A percentile compares a stretch with the other conserved stretches of the same genome.
Conservation (phyloP, 2,888 invertebrate genomes). For the Napeogenes inachia region DNA sequence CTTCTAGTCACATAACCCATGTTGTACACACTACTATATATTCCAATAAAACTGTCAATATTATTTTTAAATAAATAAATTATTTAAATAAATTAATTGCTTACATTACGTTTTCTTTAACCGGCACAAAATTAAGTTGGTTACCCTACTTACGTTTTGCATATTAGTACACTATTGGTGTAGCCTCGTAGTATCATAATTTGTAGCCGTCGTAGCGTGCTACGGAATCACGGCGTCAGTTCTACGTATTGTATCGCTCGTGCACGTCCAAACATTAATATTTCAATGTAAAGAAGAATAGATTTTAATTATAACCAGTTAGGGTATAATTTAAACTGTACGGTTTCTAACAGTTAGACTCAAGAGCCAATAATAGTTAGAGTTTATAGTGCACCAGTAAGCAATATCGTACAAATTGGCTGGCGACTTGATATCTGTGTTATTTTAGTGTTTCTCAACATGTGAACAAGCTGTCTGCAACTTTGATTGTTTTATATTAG, state of each 20-base stretch:
- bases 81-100: too few species aligned
- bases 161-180: not conserved
- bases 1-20: too few species aligned
- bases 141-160: not conserved
- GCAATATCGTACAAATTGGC: constrained; percentile 19
- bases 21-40: too few species aligned
- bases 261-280: not conserved
- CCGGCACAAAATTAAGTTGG: too few species aligned
- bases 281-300: not conserved
- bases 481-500: too few species aligned
- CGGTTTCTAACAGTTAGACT: not conserved
- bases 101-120: too few species aligned
- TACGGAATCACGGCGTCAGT: constrained; percentile 19
- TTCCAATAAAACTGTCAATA: too few species aligned
- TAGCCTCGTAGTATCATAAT: constrained; percentile 4
- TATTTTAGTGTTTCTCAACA: not conserved
- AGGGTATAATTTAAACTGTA: not conserved
- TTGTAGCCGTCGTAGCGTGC: constrained; percentile 18
- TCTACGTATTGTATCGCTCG: constrained; percentile 11
- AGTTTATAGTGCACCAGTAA: constrained; percentile 13
- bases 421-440: constrained; percentile 15
- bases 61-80: too few species aligned
- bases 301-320: not conserved
- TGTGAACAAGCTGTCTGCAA: too few species aligned
- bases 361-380: constrained; percentile 15